Evolutionary conservation across 2,888 invertebrate genomes (phyloP), one percentile per base, ranked within the genome.

Genomic region (Apamea anceps): DNA sequence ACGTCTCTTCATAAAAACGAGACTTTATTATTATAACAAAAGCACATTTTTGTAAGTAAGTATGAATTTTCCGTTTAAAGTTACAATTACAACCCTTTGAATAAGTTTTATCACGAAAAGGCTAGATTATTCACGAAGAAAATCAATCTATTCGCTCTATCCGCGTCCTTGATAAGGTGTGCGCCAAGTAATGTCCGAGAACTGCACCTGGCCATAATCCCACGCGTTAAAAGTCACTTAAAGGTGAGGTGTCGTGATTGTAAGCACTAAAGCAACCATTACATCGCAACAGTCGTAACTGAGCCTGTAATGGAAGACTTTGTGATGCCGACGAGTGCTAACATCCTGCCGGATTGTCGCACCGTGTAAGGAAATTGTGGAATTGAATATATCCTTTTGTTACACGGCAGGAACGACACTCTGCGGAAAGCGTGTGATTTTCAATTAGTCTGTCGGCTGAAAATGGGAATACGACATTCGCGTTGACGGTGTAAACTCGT

Each of bases 131-230:
- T 54, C 21, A 32, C 15, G 28, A 37, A 2, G 45, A 6, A 60
- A 73, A 77, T 72, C 37, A 45, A 78, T 86, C 45, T 67, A 65
- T 66, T 72, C 60, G 25, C 63, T 60, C 28, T 48, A 60, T 66
- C 15, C 37, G 32, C 37, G 51, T 66, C 72, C 72, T 82, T 75
- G 72, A 48, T 67, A 74, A 77, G 71, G 66, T 77, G 73, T 72
- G 51, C 67, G 25, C 37, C 37, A 71, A 51, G 72, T 13, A 45
- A 72, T 28, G 70, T 67, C 57, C 57, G 63, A 71, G 85, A 72
- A 71, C 48, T 60, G 83, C 84, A 86, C 72, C 84, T 79, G 85
- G 71, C 60, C 3, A 45, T 54, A 70, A 66, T 84, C 77, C 54
- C 76, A 78, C 67, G 78, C 45, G 25, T 72, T 66, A 65, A 73